phyloP scores from a whole-genome alignment of 2,797 vertebrate species.

The Centropyge bicolor region DNA sequence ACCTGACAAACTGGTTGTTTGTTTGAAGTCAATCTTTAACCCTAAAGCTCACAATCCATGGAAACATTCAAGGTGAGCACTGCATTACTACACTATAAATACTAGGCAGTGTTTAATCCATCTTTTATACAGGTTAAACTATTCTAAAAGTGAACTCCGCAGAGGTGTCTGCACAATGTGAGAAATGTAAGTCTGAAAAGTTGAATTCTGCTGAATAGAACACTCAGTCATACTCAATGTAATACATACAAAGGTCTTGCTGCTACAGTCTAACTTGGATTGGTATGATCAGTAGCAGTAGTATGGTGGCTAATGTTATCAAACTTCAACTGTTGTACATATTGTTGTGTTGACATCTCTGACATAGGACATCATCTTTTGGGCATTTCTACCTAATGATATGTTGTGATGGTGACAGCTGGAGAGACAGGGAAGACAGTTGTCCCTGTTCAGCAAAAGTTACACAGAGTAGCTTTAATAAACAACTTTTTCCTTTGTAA shows the following conservation, averaged over 20 bases:
- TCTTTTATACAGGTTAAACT: background rate
- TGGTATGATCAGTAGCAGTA: background rate
- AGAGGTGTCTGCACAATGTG: constrained; percentile 9
- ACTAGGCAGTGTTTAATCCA: background rate
- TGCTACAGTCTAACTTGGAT: background rate
- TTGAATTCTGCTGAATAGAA: background rate
- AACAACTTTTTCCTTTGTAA: background rate
- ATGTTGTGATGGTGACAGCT: too few relatives aligned
- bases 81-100: background rate
- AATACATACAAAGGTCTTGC: background rate
- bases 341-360: background rate
- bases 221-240: too few relatives aligned
- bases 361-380: too few relatives aligned
- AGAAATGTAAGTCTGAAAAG: background rate
- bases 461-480: background rate
- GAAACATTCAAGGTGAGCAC: background rate
- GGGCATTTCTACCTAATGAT: too few relatives aligned
- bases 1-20: background rate
- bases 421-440: background rate
- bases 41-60: background rate
- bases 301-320: background rate
- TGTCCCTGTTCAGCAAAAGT: background rate
- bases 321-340: background rate
- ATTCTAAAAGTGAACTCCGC: background rate
- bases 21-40: background rate